Percentiles rank a stretch among this genome's conserved stretches.
Conservation (phyloP, 2,888 invertebrate species). For the Selenia dentaria region DNA sequence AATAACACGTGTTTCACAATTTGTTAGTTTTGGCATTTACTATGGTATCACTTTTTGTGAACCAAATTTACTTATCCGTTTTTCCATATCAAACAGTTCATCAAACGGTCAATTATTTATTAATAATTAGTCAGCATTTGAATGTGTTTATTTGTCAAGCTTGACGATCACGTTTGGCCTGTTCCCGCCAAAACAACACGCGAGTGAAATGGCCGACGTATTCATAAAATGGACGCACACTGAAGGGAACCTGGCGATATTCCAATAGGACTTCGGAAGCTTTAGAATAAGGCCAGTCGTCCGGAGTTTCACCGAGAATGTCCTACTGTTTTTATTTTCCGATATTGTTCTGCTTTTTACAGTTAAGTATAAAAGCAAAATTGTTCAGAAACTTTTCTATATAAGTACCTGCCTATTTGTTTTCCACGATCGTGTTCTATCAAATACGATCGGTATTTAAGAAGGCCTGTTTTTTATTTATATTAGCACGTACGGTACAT, state of each 20-base stretch:
- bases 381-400: background rate
- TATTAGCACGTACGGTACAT: too few relatives aligned
- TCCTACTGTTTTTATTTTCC: constrained; percentile 29
- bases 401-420: too few relatives aligned
- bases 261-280: constrained; percentile 44
- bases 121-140: too few relatives aligned
- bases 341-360: constrained; percentile 15
- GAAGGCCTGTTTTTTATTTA: too few relatives aligned
- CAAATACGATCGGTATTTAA: too few relatives aligned
- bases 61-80: too few relatives aligned
- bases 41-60: too few relatives aligned
- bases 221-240: constrained; percentile 44
- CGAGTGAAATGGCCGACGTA: constrained; percentile 47
- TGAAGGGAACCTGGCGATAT: constrained; percentile 40
- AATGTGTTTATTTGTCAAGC: background rate
- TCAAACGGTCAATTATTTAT: too few relatives aligned
- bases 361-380: background rate
- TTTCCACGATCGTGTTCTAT: too few relatives aligned
- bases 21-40: too few relatives aligned
- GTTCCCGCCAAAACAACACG: constrained; percentile 19
- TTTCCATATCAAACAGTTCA: too few relatives aligned
- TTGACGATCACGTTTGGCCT: constrained; percentile 31
- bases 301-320: constrained; percentile 27
- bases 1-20: too few relatives aligned
- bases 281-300: constrained; percentile 44